A percentile compares a stretch with the other conserved stretches of the same genome.
phyloP scores from a whole-genome alignment of 2,797 vertebrate genomes.

The Periparus ater region DNA sequence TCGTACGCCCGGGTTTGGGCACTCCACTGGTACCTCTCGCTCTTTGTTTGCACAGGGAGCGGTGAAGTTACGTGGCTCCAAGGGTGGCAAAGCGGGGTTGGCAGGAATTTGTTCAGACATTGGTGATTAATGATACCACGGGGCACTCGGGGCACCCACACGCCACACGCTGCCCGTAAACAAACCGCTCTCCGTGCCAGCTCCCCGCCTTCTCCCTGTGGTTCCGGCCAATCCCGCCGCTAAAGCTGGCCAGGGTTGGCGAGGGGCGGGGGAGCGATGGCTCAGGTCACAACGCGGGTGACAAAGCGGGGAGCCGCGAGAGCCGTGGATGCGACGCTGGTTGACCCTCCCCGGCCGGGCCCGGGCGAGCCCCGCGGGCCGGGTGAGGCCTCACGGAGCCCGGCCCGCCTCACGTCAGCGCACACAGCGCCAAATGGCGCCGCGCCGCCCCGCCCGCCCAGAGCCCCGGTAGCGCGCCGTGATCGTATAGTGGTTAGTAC shows the following conservation, averaged over 20 bases:
- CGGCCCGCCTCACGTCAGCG: background rate
- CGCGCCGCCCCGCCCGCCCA: accelerated
- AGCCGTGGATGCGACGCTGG: accelerated
- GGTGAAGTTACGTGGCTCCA: accelerated
- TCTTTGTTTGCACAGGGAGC: background rate
- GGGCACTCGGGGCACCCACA: background rate
- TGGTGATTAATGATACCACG: background rate
- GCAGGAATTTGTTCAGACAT: accelerated
- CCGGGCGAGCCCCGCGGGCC: accelerated
- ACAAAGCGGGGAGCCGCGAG: accelerated
- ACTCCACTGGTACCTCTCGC: too few species aligned
- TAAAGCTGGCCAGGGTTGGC: accelerated
- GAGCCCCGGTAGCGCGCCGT: slow-evolving; percentile 56
- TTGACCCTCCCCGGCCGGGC: accelerated
- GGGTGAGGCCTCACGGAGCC: too few species aligned
- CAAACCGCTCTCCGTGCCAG: accelerated
- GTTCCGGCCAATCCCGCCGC: background rate
- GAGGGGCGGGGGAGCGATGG: too few species aligned
- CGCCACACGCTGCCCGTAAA: too few species aligned
- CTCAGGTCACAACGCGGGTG: accelerated
- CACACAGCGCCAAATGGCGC: accelerated
- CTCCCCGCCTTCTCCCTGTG: accelerated
- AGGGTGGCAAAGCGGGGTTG: background rate
- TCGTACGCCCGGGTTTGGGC: accelerated
- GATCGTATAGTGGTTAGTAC: slow-evolving; percentile 96